phyloP scores from a whole-genome alignment of 2,888 invertebrate genomes.

The Dryadula phaetusa region DNA sequence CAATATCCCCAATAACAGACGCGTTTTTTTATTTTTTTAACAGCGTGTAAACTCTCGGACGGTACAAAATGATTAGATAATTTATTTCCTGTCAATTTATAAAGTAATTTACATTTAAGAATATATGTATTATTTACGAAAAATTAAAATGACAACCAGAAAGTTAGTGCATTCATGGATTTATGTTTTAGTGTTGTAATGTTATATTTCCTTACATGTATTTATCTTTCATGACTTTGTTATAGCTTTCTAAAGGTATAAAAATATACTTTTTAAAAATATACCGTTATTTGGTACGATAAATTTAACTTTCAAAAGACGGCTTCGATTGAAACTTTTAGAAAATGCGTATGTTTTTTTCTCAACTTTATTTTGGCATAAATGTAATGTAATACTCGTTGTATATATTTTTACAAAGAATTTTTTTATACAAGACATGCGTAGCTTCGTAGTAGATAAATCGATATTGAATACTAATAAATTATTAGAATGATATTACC shows the following conservation, averaged over 20 bases:
- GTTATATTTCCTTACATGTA: conserved; percentile 18
- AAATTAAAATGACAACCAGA: conserved; percentile 5
- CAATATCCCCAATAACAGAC: no score
- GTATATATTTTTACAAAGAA: background rate
- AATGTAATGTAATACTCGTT: background rate
- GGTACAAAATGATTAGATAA: background rate
- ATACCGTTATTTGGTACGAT: background rate
- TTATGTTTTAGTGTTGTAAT: conserved; percentile 1
- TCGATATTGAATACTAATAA: conserved; percentile 2
- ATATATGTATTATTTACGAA: background rate
- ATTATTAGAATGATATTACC: background rate
- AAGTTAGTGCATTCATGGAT: conserved; percentile 4
- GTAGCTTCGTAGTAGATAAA: background rate
- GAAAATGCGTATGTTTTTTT: no score
- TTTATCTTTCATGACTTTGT: conserved; percentile 1
- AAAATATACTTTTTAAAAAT: conserved; percentile 2
- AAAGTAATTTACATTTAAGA: background rate
- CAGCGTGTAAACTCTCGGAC: background rate
- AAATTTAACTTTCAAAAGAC: background rate
- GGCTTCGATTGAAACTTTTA: background rate
- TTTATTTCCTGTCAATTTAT: background rate
- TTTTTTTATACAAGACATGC: background rate
- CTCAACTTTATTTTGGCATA: no score
- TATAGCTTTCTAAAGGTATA: conserved; percentile 14
- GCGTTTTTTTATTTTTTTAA: background rate